These are phyloP conservation scores for Agelas oroides DNA, from an alignment of 37 sponge, comb jelly and placozoan species.

Conservation along the genomic window DNA sequence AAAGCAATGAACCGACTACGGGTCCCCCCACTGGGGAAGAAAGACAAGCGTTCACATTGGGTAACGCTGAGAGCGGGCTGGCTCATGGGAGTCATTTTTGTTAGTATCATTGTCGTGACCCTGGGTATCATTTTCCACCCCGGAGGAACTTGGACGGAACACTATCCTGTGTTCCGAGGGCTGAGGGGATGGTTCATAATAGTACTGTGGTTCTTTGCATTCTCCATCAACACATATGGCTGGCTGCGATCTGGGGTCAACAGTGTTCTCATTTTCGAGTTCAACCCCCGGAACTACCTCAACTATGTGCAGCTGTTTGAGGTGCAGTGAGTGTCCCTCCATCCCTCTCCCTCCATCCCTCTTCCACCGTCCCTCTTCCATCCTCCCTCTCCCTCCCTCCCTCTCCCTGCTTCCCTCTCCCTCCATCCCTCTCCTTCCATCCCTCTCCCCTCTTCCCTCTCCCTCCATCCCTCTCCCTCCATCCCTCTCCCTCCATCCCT, in stretches of 20 bases:
- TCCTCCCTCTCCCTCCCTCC: too few species aligned
- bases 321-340: slow-evolving; percentile 56
- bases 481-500: too few species aligned
- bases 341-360: too few species aligned
- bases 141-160: not conserved
- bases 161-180: slow-evolving; percentile 16
- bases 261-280: slow-evolving; percentile 92
- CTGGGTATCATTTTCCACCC: slow-evolving; percentile 11
- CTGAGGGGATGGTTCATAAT: slow-evolving; percentile 55
- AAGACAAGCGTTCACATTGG: slow-evolving; percentile 57
- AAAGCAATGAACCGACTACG: slow-evolving; percentile 91
- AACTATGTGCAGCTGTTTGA: slow-evolving; percentile 79
- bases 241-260: slow-evolving; percentile 90
- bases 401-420: too few species aligned
- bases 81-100: slow-evolving; percentile 43
- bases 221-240: slow-evolving; percentile 82
- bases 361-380: too few species aligned
- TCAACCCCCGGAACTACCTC: slow-evolving; percentile 86
- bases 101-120: slow-evolving; percentile 31
- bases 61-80: slow-evolving; percentile 32
- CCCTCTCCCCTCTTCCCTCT: too few species aligned
- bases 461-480: too few species aligned
- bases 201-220: slow-evolving; percentile 66
- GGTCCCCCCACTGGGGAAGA: slow-evolving; percentile 84
- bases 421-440: too few species aligned